phyloP scores from a whole-genome alignment of 2,797 vertebrate genomes.

The Megalops cyprinoides region DNA sequence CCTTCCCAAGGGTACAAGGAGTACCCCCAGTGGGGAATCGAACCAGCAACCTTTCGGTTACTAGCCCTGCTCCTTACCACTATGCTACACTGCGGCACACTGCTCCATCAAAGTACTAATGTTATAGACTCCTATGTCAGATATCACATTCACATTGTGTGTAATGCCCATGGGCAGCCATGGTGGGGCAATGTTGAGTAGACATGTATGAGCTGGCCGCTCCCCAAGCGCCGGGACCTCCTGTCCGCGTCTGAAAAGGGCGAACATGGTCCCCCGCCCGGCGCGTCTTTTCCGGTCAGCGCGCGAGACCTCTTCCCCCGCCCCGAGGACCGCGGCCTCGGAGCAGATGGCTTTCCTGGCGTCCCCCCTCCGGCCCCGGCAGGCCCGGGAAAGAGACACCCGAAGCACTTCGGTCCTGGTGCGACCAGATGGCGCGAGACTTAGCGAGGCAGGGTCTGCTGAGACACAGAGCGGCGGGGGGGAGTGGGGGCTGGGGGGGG shows the following conservation, averaged over 20 bases:
- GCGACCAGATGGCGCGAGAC: not conserved
- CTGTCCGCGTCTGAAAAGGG: too few relatives aligned
- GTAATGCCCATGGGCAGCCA: too few relatives aligned
- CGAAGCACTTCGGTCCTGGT: not conserved
- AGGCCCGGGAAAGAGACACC: not conserved
- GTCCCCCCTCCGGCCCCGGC: not conserved
- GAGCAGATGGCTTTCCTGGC: slow-evolving; percentile 6
- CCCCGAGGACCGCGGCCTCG: not conserved
- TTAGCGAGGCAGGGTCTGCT: not conserved
- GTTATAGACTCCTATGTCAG: not conserved
- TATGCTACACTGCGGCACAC: too few relatives aligned
- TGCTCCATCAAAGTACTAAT: too few relatives aligned
- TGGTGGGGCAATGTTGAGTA: too few relatives aligned
- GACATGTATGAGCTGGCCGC: not conserved
- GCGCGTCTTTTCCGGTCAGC: not conserved
- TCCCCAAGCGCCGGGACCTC: not conserved
- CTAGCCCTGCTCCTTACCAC: too few relatives aligned
- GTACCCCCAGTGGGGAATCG: too few relatives aligned
- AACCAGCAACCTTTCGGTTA: too few relatives aligned
- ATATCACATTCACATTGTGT: not conserved
- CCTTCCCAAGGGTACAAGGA: too few relatives aligned
- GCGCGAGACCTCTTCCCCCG: not conserved
- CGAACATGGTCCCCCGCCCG: too few relatives aligned
- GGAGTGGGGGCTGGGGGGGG: too few relatives aligned
- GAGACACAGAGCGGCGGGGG: too few relatives aligned